Conservation (phyloP, 2,797 vertebrate genomes). For the Alca torda region DNA sequence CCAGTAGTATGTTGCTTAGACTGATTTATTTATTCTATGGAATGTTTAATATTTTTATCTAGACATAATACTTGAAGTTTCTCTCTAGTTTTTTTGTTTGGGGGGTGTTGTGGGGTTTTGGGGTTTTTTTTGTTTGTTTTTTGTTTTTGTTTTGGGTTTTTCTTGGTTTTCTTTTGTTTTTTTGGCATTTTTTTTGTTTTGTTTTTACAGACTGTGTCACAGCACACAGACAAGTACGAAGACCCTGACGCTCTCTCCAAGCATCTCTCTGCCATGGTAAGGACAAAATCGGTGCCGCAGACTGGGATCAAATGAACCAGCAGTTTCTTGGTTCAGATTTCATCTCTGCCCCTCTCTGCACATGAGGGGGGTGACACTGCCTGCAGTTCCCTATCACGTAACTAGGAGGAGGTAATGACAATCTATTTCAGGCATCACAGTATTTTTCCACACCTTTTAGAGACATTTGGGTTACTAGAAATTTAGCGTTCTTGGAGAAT, state of each 20-base stretch:
- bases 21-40: not conserved
- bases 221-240: not conserved
- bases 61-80: not conserved
- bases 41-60: not conserved
- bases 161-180: too few species aligned
- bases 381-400: not conserved
- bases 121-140: not conserved
- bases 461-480: not conserved
- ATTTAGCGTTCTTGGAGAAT: not conserved
- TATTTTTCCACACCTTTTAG: not conserved
- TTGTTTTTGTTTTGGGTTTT: not conserved
- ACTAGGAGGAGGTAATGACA: not conserved
- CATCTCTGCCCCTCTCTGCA: not conserved
- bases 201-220: not conserved
- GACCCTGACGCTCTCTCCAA: not conserved
- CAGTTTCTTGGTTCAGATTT: not conserved
- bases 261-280: not conserved
- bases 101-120: too few species aligned
- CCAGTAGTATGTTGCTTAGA: not conserved
- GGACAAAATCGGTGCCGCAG: not conserved
- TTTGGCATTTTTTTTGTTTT: not conserved
- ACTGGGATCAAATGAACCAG: not conserved
- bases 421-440: not conserved
- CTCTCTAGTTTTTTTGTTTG: not conserved
- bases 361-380: not conserved